A percentile compares a stretch with the other conserved stretches of the same genome.
These are phyloP conservation scores for Strigamia transsilvanica DNA, from an alignment of 2,888 invertebrate genomes.

Conservation along the genomic window DNA sequence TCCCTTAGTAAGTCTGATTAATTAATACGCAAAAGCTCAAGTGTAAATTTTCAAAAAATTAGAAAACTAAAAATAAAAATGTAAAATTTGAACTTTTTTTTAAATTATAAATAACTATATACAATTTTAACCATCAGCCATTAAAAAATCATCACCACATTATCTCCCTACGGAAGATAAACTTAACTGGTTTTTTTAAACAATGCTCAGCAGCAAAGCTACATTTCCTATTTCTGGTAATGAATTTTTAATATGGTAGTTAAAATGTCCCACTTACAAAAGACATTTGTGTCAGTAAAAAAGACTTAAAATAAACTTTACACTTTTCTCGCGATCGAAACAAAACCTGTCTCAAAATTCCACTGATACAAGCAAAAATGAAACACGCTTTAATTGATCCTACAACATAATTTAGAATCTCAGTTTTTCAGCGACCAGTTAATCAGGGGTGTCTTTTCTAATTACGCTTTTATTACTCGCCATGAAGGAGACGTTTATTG, in stretches of 20 bases:
- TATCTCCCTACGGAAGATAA: not conserved
- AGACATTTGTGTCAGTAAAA: not conserved
- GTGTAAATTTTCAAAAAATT: too few species aligned
- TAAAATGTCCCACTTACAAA: not conserved
- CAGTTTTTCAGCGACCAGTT: not conserved
- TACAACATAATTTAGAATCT: not conserved
- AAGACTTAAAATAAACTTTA: not conserved
- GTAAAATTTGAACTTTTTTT: too few species aligned
- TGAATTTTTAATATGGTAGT: slow-evolving; percentile 1
- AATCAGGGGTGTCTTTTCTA: not conserved
- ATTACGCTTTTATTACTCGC: not conserved
- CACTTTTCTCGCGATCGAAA: not conserved
- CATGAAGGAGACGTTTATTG: not conserved
- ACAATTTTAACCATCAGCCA: not conserved
- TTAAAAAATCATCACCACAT: not conserved
- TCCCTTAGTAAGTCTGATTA: too few species aligned
- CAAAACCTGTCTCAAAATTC: too few species aligned
- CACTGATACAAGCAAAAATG: too few species aligned
- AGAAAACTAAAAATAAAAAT: too few species aligned
- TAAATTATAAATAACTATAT: too few species aligned
- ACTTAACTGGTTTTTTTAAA: not conserved
- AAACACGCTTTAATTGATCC: not conserved
- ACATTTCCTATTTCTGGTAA: not conserved
- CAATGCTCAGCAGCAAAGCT: not conserved
- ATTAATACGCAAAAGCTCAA: too few species aligned